Conservation (phyloP, 2,888 invertebrate genomes). For the Entomobrya proxima region DNA sequence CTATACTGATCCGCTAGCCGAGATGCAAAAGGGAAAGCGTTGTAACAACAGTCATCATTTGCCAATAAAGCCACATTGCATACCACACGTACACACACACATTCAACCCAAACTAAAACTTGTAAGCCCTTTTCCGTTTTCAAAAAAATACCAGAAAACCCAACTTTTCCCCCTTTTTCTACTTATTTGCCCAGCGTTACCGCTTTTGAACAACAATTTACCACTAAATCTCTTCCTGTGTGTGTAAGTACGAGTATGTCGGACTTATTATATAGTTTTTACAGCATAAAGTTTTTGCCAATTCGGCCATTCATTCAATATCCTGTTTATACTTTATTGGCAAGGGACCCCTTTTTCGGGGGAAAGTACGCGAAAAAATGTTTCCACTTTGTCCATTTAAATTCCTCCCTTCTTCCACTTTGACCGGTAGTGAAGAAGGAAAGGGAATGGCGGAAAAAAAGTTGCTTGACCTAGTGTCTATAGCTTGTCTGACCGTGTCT, state of each 20-base stretch:
- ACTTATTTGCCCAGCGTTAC: background rate
- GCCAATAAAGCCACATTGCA: slow-evolving; percentile 5
- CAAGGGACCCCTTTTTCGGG: background rate
- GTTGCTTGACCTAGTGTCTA: too few species aligned
- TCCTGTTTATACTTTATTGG: background rate
- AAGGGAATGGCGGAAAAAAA: background rate
- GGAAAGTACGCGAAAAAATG: background rate
- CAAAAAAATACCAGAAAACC: background rate
- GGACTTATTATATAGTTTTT: background rate
- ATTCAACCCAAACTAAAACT: background rate
- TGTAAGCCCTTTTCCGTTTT: background rate
- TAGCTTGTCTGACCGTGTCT: too few species aligned
- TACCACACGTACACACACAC: background rate
- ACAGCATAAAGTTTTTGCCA: background rate
- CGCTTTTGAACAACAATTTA: slow-evolving; percentile 44
- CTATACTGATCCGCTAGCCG: background rate
- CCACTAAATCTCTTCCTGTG: slow-evolving; percentile 17
- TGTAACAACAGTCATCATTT: slow-evolving; percentile 4
- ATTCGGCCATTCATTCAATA: background rate
- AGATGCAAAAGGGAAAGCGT: background rate
- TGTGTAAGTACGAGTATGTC: background rate
- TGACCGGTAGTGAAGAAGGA: too few species aligned
- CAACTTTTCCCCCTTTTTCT: background rate
- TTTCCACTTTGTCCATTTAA: background rate
- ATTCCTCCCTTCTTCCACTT: background rate